Percentiles rank a stretch among this genome's conserved stretches.
phyloP scores from a whole-genome alignment of 2,888 invertebrate genomes.

The Halocaridina rubra region DNA sequence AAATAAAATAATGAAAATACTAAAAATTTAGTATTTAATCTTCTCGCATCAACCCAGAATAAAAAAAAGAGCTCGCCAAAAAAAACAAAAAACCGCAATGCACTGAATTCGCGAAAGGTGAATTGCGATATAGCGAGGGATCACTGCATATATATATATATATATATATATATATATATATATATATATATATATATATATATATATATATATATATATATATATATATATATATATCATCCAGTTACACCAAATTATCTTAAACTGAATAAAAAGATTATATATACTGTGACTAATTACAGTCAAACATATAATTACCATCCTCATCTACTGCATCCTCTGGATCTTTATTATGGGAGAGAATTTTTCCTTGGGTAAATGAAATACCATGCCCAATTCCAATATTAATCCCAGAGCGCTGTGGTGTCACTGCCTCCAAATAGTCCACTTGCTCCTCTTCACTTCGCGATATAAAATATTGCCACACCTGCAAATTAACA shows the following conservation, averaged over 20 bases:
- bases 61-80: no score
- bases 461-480: constrained; percentile 48
- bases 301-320: constrained; percentile 1
- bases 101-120: no score
- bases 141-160: neutral
- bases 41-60: no score
- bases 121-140: no score
- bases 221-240: no score
- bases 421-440: constrained; percentile 23
- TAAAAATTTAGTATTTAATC: no score
- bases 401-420: neutral
- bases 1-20: no score
- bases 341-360: neutral
- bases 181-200: neutral
- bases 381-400: neutral
- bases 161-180: neutral
- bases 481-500: constrained; percentile 56
- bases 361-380: constrained; percentile 24
- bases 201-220: neutral
- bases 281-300: no score
- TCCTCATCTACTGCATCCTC: neutral
- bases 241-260: neutral
- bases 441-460: constrained; percentile 47
- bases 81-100: no score
- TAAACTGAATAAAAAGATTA: no score